Base-by-base conservation (phyloP, 2,113 vertebrate genomes). In the Passer montanus region DNA sequence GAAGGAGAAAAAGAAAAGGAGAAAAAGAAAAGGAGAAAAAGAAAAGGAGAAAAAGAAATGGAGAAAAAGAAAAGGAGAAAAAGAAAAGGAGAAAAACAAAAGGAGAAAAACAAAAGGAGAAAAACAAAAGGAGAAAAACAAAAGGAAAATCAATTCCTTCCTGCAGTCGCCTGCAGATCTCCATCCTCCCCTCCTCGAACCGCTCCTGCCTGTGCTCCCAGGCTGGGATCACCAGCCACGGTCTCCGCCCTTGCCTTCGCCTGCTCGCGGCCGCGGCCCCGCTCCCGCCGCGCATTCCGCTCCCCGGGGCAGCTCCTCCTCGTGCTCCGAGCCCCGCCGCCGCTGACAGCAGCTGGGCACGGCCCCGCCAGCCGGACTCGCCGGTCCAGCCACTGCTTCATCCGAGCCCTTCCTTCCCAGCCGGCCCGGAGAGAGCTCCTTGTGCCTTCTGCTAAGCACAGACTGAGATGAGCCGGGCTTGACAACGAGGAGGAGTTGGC, bases 271-370 rank as follows among this genome's bases (percentile, higher is more conserved):
- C 35, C 35, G 5, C 90, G 62, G 17, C 82, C 73, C 90, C 89
- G 95, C 67, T 97, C 92, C 86, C 96, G 90, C 16, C 6, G 85
- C 4, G 37, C 85, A 73, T 74, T 92, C 56, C 5, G 70, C 52
- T 64, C 17, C 95, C 92, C 15, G 0, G 1, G 93, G 90, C 88
- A 47, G 70, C 87, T 91, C 62, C 87, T 7, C 84, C 64, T 78
- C n/a, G n/a, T 64, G 2, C 79, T 56, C 52, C 58, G 7, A 27
- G 11, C 58, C 35, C 35, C 58, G 31, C 27, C 55, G 0, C 52
- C 67, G 72, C 72, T 44, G 83, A 56, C 28, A 1, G 5, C 66
- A 20, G 80, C 77, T 64, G 1, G 0, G 28, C 16, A 59, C 55
- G 67, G 13, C 79, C 46, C 1, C 58, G 47, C 72, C 1, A 66